Percentiles rank a stretch among this genome's conserved stretches.
phyloP scores from a whole-genome alignment of 2,113 vertebrate genomes.

The Myiopsitta monachus region DNA sequence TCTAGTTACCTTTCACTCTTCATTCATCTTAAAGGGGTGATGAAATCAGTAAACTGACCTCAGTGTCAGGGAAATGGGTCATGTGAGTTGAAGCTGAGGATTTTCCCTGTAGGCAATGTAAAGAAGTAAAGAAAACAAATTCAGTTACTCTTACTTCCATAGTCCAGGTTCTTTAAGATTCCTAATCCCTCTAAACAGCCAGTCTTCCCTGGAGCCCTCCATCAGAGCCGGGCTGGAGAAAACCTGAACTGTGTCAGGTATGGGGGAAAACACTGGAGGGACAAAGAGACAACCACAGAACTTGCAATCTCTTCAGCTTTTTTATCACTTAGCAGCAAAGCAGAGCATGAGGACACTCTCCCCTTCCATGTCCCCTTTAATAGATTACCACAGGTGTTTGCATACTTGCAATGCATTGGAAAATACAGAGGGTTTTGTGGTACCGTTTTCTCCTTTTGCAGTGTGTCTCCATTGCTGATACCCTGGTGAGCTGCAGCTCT shows the following conservation, averaged over 20 bases:
- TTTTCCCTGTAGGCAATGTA: conserved; percentile 5
- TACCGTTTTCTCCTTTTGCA: background rate
- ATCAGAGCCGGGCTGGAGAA: background rate
- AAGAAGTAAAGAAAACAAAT: background rate
- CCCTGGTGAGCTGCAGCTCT: background rate
- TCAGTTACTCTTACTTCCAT: background rate
- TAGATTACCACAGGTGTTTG: background rate
- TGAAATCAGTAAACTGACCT: background rate
- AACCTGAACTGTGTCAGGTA: accelerated
- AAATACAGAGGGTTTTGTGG: background rate
- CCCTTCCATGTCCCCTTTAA: background rate
- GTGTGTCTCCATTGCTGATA: background rate
- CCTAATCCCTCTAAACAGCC: background rate
- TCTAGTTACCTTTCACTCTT: background rate
- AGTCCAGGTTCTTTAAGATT: background rate
- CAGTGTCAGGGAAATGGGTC: background rate
- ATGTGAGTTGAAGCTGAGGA: background rate
- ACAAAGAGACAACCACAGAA: background rate
- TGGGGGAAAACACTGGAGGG: background rate
- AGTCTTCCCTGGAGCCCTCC: background rate
- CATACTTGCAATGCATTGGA: background rate
- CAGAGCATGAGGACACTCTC: background rate
- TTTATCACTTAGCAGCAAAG: background rate
- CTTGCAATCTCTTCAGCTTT: background rate
- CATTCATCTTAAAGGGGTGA: background rate